Evolutionary conservation across 2,888 invertebrate species (phyloP).

Genomic region (Standfussiana lucernea): DNA sequence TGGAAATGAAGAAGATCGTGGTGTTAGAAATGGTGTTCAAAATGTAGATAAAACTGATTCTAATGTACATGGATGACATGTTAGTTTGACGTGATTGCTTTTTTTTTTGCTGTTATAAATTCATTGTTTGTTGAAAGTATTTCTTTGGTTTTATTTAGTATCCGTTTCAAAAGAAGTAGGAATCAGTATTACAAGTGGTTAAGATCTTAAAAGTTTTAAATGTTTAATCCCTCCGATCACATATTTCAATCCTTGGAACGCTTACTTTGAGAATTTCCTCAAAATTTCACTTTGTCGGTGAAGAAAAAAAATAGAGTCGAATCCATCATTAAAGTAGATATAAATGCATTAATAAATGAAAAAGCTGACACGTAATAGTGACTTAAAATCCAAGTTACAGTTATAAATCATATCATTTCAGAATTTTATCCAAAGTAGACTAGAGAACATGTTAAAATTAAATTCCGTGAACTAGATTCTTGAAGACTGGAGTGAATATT

Average conservation of each 20-base stretch:
- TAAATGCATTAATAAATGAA: background rate
- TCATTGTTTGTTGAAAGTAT: constrained; percentile 17
- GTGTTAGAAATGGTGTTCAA: background rate
- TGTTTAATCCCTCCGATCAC: background rate
- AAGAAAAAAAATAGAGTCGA: background rate
- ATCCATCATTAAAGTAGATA: too few species aligned
- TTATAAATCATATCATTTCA: background rate
- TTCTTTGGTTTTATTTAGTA: background rate
- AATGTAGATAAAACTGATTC: constrained; percentile 7
- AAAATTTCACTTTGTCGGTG: background rate
- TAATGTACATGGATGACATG: background rate
- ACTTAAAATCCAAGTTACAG: background rate
- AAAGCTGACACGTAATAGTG: background rate
- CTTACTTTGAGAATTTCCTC: background rate
- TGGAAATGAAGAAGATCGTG: background rate
- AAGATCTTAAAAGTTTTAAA: background rate
- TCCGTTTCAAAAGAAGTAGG: background rate
- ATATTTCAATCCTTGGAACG: background rate
- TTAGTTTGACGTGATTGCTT: constrained; percentile 4
- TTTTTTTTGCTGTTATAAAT: constrained; percentile 33
- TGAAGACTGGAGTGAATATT: constrained; percentile 20
- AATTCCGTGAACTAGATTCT: constrained; percentile 19
- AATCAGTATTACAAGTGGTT: background rate
- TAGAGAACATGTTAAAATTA: constrained; percentile 3
- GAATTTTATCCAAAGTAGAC: constrained; percentile 1